Evolutionary conservation across 2,888 invertebrate species (phyloP), one percentile per base, ranked within the genome.

Genomic region (Podabrus alpinus): DNA sequence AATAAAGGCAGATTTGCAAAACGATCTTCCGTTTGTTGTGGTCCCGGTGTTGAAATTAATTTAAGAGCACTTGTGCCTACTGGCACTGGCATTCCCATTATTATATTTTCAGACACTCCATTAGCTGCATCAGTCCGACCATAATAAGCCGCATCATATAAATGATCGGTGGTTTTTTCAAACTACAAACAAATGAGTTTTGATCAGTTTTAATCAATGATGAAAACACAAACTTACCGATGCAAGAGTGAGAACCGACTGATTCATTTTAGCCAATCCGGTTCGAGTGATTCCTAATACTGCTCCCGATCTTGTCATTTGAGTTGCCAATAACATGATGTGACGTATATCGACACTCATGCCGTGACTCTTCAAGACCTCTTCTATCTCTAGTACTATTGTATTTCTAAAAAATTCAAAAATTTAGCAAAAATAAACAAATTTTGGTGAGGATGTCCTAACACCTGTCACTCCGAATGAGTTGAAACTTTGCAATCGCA

Each of bases 141-240:
- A 89, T 97, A 98, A 88, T 97, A 99, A 0, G 99, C 98, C 9
- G 99, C 99, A 89, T 99, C 99, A 88, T 98, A 99, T 78, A 99
- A 88, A 88, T 99, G 99, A 88, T 99, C 99, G 0, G 98, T 95
- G 0, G 99, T 99, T 89, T 97, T 98, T 88, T 99, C 99, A 90
- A 99, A 99, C 97, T 97, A 87, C 60, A 88, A 86, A 80, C 76
- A 82, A 79, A 80, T n/a, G 0, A 29, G 4, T 29, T n/a, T n/a
- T 45, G 7, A 11, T n/a, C n/a, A 45, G n/a, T n/a, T 17, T 69
- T 9, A 45, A 45, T 45, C n/a, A 45, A 45, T 68, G 24, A 9
- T 9, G 62, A 13, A 62, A 72, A 68, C 9, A 19, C n/a, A 64
- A 19, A 87, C 91, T 90, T 89, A 95, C 94, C 82, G 99, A 99